Base-by-base conservation (phyloP, 2,888 invertebrate species). In the Amiota mariae region DNA sequence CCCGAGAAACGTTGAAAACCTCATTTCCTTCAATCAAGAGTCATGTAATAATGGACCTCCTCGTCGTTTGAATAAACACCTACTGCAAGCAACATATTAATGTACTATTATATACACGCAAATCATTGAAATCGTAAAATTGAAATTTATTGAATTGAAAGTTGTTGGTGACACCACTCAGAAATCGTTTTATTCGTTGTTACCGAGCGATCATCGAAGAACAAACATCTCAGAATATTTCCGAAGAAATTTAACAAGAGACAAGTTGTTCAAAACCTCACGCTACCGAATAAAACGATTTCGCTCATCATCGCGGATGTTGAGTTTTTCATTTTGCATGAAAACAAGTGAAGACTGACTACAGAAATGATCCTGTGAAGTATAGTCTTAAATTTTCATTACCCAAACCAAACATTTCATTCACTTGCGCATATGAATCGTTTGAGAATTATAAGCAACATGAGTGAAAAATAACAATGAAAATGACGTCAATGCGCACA, bases 291-390 rank as follows among this genome's bases (percentile, higher is more conserved):
- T 89, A 89, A 87, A 90, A 89, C 90, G 90, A 91, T 91, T 85
- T 82, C 70, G 57, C 92, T 92, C 92, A 80, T 93, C 92, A 92
- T 92, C 92, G 90, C 91, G 91, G 92, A 87, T 91, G 88, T 87
- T 85, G 87, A 82, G 24, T 89, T 91, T 91, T 91, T 88, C 89
- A 84, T 78, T 83, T 91, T 89, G 89, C 89, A 90, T 89, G 87
- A 91, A 91, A 91, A 91, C 88, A 88, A 89, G 89, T 87, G 91
- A 92, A 92, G 91, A 92, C 91, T 89, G 90, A 92, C 92, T 93
- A 92, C 92, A 93, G 92, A 92, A 93, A 92, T 92, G 92, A 93
- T 92, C 92, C 92, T 92, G 92, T 92, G 92, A 92, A 92, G 92
- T 89, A 89, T 89, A 89, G 89, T 89, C 89, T 89, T 89, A 87